Conservation (phyloP, 2,797 vertebrate species). For the Coilia nasus region DNA sequence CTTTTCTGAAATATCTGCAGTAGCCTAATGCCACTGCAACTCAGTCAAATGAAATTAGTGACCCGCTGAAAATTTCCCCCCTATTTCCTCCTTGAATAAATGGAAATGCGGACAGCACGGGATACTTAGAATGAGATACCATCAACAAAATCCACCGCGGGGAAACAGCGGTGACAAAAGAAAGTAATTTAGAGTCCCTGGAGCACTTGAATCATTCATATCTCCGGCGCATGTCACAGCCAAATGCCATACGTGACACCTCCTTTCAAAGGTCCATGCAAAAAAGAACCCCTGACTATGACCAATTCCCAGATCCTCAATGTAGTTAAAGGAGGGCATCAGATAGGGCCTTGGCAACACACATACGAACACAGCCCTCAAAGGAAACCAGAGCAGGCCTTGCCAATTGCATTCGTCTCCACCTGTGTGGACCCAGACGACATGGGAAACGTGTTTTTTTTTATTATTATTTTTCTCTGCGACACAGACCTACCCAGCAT, state of each 20-base stretch:
- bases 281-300: slow-evolving; percentile 41
- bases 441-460: too few relatives aligned
- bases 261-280: slow-evolving; percentile 58
- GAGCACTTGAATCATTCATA: slow-evolving; percentile 72
- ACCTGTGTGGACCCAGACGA: neutral
- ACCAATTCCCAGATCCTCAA: slow-evolving; percentile 55
- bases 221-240: slow-evolving; percentile 58
- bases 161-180: slow-evolving; percentile 58
- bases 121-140: slow-evolving; percentile 62
- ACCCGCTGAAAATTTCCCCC: slow-evolving; percentile 74
- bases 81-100: slow-evolving; percentile 79
- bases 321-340: slow-evolving; percentile 58
- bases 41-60: slow-evolving; percentile 83
- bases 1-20: slow-evolving; percentile 82
- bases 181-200: slow-evolving; percentile 68
- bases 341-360: slow-evolving; percentile 37
- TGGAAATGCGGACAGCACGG: slow-evolving; percentile 70
- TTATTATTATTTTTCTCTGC: neutral
- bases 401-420: slow-evolving; percentile 22
- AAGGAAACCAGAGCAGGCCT: neutral
- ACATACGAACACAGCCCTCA: slow-evolving; percentile 13
- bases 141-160: slow-evolving; percentile 56
- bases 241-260: slow-evolving; percentile 66
- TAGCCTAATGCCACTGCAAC: slow-evolving; percentile 76
- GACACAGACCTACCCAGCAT: neutral